phyloP scores from a whole-genome alignment of 2,888 invertebrate species.

The Dorcus hopei region DNA sequence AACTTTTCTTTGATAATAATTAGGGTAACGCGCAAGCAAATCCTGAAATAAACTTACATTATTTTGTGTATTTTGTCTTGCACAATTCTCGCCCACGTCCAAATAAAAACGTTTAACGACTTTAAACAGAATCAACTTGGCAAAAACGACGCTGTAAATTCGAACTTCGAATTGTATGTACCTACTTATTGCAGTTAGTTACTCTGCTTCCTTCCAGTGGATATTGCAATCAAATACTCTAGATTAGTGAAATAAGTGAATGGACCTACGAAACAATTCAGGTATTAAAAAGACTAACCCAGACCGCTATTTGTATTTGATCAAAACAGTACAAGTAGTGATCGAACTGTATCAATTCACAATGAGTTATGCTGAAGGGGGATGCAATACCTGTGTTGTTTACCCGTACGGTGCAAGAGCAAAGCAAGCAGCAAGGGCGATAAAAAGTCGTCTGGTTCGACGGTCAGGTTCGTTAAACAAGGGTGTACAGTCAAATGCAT shows the following conservation, averaged over 20 bases:
- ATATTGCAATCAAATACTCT: too few species aligned
- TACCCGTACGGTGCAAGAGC: constrained; percentile 28
- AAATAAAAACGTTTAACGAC: too few species aligned
- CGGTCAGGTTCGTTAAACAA: constrained; percentile 40
- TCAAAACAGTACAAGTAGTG: too few species aligned
- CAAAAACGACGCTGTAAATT: not conserved
- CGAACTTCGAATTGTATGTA: not conserved
- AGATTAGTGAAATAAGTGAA: too few species aligned
- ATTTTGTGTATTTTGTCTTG: not conserved
- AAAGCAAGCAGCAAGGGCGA: constrained; percentile 32
- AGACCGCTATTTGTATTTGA: too few species aligned
- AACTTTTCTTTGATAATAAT: not conserved
- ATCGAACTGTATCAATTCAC: constrained; percentile 29
- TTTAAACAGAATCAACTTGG: not conserved
- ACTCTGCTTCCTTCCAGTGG: constrained; percentile 1
- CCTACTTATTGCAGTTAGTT: constrained; percentile 4
- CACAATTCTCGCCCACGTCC: too few species aligned
- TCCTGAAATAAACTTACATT: not conserved
- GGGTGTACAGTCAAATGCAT: constrained; percentile 27
- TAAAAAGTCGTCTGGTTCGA: constrained; percentile 42
- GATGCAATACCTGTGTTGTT: constrained; percentile 35
- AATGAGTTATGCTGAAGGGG: constrained; percentile 30
- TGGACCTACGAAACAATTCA: too few species aligned
- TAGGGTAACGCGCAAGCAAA: constrained; percentile 2
- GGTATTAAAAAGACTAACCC: too few species aligned